Percentiles rank a stretch among this genome's conserved stretches.
phyloP scores from a whole-genome alignment of 2,797 vertebrate species.

The Helarctos malayanus region DNA sequence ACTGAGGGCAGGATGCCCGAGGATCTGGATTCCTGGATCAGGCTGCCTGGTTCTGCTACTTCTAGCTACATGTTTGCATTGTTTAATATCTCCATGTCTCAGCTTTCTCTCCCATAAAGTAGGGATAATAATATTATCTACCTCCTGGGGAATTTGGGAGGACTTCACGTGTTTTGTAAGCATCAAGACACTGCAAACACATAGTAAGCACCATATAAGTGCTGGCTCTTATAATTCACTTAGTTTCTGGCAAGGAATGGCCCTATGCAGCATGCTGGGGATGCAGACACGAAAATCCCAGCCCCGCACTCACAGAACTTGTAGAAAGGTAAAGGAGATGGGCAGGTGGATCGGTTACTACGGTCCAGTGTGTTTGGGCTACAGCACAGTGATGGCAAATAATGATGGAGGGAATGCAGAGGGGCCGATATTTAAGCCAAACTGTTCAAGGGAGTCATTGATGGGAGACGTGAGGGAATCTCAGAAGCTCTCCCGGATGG shows the following conservation, averaged over 20 bases:
- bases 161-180: background rate
- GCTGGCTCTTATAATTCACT: background rate
- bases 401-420: background rate
- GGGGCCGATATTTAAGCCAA: background rate
- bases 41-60: background rate
- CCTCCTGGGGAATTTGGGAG: background rate
- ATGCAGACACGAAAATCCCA: background rate
- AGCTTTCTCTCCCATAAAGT: background rate
- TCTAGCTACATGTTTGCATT: accelerated
- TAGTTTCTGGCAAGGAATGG: background rate
- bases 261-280: background rate
- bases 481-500: background rate
- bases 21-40: background rate
- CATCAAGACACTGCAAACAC: background rate
- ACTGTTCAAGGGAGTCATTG: background rate
- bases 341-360: background rate
- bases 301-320: background rate
- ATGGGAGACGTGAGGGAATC: background rate
- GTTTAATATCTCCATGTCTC: background rate
- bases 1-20: background rate
- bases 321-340: background rate
- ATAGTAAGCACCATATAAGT: background rate
- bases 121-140: background rate
- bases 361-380: background rate
- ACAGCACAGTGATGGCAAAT: background rate